Evolutionary conservation across 64 coral and sea anemone genomes (phyloP), one percentile per base, ranked within the genome.

Genomic region (Platygyra sinensis): DNA sequence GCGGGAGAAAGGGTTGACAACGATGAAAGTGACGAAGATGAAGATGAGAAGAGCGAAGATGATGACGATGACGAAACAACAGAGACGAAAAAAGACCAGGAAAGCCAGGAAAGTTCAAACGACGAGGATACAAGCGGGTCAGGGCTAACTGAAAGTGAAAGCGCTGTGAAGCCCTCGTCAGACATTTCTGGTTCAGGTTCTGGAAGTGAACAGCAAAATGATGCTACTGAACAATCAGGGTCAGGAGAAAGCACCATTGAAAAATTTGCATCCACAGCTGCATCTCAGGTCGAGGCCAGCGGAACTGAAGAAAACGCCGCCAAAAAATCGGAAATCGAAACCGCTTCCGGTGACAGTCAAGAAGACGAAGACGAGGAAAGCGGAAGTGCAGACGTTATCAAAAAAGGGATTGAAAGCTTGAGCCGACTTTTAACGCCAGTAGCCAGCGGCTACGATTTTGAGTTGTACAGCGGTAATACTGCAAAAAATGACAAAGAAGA

Each of bases 391-490:
- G 95, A 97, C 13, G 92, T 85, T 8, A 97, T 97, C 54, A 77
- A 92, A 5, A 97, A 97, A 18, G 95, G 95, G 59, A 94, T 97
- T 46, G 95, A 97, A 65, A 97, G 95, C 72, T 84, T 97, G 76
- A 97, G 91, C 77, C 76, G 87, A 25, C 78, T 97, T 16, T 78
- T 97, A 36, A 94, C 80, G 18, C 95, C 95, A 78, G 91, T 97
- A 14, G 95, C 95, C 32, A 97, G 88, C 72, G 88, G 87, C 32
- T 91, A 93, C 69, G 82, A 97, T 18, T 94, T 97, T 72, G 86
- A 97, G 88, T 60, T 97, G 76, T 97, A 86, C 88, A 97, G 95
- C 64, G 95, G 95, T 31, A 80, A 86, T 12, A 30, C 92, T 4
- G 50, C 86, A 15, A 76, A 92, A 25, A 74, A 76, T 27, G 73